Conservation (phyloP, 2,113 vertebrate genomes). For the Girardinichthys multiradiatus region DNA sequence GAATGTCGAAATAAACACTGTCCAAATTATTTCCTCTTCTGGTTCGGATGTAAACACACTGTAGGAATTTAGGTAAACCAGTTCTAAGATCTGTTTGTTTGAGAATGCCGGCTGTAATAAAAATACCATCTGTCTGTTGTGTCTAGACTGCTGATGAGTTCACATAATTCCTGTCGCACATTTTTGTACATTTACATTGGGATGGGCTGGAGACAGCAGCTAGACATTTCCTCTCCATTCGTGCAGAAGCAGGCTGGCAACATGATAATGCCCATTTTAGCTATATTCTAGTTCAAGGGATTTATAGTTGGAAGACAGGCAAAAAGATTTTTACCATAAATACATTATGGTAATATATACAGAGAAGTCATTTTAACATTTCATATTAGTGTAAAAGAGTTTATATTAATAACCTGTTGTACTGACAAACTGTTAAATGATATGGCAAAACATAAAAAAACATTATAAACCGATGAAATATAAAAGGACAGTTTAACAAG, state of each 20-base stretch:
- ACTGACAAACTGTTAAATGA: neutral
- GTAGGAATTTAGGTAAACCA: neutral
- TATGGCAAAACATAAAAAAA: neutral
- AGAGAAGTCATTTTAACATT: neutral
- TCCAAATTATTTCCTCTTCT: neutral
- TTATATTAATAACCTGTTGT: neutral
- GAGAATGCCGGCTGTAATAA: neutral
- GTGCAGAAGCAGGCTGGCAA: neutral
- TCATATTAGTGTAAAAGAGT: neutral
- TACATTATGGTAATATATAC: neutral
- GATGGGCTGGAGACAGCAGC: neutral
- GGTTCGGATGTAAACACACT: neutral
- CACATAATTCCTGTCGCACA: neutral
- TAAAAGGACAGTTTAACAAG: neutral
- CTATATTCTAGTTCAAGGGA: too few species aligned
- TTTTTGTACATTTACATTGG: neutral
- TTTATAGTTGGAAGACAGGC: too few species aligned
- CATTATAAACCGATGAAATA: neutral
- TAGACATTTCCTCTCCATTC: neutral
- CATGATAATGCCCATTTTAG: neutral
- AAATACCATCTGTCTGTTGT: neutral
- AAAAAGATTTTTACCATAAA: neutral
- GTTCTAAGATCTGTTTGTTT: neutral
- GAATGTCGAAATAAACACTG: constrained; percentile 1
- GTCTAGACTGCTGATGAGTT: neutral